Percentiles rank a stretch among this genome's conserved stretches.
phyloP scores from a whole-genome alignment of 2,888 invertebrate genomes.

The Polyploca ridens region DNA sequence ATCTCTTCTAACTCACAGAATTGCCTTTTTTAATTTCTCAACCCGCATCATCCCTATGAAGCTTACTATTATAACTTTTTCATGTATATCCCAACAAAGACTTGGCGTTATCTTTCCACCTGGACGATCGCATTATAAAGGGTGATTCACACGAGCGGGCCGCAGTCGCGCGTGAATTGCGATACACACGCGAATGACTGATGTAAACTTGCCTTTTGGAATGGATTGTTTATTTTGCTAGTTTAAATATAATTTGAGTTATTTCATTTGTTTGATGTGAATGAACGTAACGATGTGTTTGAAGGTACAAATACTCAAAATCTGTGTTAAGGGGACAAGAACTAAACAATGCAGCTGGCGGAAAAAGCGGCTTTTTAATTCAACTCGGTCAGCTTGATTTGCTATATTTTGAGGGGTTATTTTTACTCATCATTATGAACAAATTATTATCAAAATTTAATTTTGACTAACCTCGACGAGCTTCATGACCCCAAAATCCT shows the following conservation, averaged over 20 bases:
- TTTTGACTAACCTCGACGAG: no score
- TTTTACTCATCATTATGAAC: no score
- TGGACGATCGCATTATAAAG: slow-evolving; percentile 50
- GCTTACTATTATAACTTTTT: slow-evolving; percentile 1
- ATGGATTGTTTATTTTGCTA: slow-evolving; percentile 27
- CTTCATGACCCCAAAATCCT: no score
- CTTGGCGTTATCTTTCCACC: slow-evolving; percentile 45
- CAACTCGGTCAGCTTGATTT: no score
- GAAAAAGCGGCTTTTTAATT: no score
- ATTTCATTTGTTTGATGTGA: background rate
- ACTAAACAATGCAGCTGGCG: no score
- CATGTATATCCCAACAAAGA: slow-evolving; percentile 6
- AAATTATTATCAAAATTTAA: no score
- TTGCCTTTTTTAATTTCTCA: background rate
- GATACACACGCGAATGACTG: slow-evolving; percentile 35
- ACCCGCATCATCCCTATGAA: background rate
- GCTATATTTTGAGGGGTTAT: no score
- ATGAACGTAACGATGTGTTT: background rate
- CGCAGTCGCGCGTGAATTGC: slow-evolving; percentile 42
- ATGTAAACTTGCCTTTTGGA: slow-evolving; percentile 29
- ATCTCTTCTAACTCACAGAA: background rate
- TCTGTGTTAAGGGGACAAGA: no score
- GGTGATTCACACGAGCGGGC: slow-evolving; percentile 31
- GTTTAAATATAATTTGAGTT: background rate
- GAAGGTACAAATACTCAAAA: background rate